phyloP scores from a whole-genome alignment of 2,113 vertebrate species.

The Caloenas nicobarica region DNA sequence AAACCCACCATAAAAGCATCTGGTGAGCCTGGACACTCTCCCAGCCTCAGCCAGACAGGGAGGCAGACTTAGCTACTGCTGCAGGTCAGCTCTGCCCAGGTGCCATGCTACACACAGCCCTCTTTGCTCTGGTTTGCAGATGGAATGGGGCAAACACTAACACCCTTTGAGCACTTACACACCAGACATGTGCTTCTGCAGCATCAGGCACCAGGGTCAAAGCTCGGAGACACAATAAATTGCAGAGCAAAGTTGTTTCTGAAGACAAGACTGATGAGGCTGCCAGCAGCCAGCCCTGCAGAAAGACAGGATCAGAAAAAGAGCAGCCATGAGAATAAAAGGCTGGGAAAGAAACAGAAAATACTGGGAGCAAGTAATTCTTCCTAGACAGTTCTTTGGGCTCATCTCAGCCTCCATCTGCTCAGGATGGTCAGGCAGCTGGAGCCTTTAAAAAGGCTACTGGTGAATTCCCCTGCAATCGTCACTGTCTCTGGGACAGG shows the following conservation, averaged over 20 bases:
- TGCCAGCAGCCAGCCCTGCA: constrained; percentile 4
- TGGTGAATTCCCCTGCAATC: background rate
- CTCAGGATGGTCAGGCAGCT: constrained; percentile 7
- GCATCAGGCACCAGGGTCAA: background rate
- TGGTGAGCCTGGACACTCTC: background rate
- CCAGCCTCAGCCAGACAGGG: background rate
- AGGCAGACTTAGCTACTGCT: background rate
- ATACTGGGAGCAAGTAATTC: constrained; percentile 27
- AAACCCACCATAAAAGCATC: background rate
- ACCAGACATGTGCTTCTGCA: background rate
- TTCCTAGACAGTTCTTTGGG: constrained; percentile 34
- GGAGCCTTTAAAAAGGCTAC: constrained; percentile 1
- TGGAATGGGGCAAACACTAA: background rate
- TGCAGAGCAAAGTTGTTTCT: accelerated
- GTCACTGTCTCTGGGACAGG: background rate
- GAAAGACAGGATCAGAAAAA: constrained; percentile 23
- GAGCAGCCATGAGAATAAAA: constrained; percentile 40
- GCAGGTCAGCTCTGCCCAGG: background rate
- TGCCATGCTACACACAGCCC: accelerated
- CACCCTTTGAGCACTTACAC: background rate
- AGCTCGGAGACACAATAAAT: background rate
- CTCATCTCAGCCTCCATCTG: constrained; percentile 8
- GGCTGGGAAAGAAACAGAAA: constrained; percentile 42
- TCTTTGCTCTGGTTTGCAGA: background rate
- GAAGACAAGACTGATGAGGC: background rate